phyloP scores from a whole-genome alignment of 2,797 vertebrate species.

The Chromobotia macracanthus region DNA sequence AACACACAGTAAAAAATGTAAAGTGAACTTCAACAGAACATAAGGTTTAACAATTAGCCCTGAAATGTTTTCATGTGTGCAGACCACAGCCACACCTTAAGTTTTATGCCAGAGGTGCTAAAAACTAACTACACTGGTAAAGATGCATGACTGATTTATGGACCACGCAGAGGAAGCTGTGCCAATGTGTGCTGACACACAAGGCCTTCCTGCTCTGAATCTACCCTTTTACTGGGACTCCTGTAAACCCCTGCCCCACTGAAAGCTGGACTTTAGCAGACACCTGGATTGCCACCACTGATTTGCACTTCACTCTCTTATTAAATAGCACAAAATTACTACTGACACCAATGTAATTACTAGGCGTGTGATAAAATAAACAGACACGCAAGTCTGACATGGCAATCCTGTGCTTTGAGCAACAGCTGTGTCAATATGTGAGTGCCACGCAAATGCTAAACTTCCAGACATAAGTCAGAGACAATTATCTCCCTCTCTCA shows the following conservation, averaged over 20 bases:
- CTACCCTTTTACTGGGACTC: conserved; percentile 29
- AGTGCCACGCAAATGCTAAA: conserved; percentile 67
- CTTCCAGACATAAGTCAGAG: conserved; percentile 67
- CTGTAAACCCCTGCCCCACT: conserved; percentile 49
- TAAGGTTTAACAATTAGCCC: conserved; percentile 28
- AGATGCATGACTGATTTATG: conserved; percentile 56
- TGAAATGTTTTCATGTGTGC: conserved; percentile 39
- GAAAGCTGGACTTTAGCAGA: conserved; percentile 67
- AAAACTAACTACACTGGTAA: conserved; percentile 53
- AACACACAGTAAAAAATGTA: background rate
- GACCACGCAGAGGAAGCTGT: conserved; percentile 38
- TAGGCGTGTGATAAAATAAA: conserved; percentile 73
- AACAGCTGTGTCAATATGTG: conserved; percentile 79
- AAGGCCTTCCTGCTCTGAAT: conserved; percentile 31
- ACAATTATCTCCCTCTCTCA: conserved; percentile 70
- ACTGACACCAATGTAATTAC: conserved; percentile 78
- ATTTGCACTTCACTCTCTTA: conserved; percentile 71
- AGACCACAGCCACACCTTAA: conserved; percentile 19
- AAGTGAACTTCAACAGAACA: background rate
- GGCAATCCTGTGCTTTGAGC: conserved; percentile 71
- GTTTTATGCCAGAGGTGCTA: conserved; percentile 47
- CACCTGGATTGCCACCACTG: conserved; percentile 72
- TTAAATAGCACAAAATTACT: conserved; percentile 73
- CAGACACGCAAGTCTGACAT: conserved; percentile 66
- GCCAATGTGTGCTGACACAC: conserved; percentile 42